Conservation (phyloP, 2,888 invertebrate species). For the Apodemia hepburni region DNA sequence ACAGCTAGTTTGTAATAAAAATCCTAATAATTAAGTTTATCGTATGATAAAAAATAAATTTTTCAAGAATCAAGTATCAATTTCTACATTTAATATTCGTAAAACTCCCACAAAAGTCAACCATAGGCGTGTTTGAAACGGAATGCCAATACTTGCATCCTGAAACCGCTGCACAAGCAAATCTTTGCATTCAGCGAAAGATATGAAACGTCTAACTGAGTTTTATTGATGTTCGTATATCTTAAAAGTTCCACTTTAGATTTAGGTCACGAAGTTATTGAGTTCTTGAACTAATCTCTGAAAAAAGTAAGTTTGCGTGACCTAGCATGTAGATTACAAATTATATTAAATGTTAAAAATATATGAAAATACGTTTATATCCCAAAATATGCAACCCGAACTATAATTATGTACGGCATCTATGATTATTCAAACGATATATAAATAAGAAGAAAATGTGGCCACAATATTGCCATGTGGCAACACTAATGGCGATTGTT, state of each 20-base stretch:
- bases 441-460: too few species aligned
- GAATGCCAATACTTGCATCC: slow-evolving; percentile 34
- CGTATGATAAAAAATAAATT: too few species aligned
- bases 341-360: background rate
- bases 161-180: slow-evolving; percentile 51
- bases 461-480: too few species aligned
- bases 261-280: slow-evolving; percentile 35
- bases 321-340: background rate
- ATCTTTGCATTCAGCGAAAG: slow-evolving; percentile 55
- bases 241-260: slow-evolving; percentile 36
- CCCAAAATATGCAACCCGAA: too few species aligned
- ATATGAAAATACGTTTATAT: background rate
- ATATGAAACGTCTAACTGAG: slow-evolving; percentile 52
- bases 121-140: slow-evolving; percentile 27
- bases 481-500: too few species aligned
- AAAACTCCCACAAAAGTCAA: slow-evolving; percentile 12
- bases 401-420: too few species aligned
- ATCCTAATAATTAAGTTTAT: too few species aligned
- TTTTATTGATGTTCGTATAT: slow-evolving; percentile 45
- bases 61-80: slow-evolving; percentile 6
- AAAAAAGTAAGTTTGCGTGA: background rate
- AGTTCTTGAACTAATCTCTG: slow-evolving; percentile 11
- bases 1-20: too few species aligned
- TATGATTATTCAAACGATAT: too few species aligned
- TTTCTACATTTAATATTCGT: slow-evolving; percentile 14